Evolutionary conservation across 2,113 vertebrate genomes (phyloP), one percentile per base, ranked within the genome.

Genomic region (Scophthalmus maximus): DNA sequence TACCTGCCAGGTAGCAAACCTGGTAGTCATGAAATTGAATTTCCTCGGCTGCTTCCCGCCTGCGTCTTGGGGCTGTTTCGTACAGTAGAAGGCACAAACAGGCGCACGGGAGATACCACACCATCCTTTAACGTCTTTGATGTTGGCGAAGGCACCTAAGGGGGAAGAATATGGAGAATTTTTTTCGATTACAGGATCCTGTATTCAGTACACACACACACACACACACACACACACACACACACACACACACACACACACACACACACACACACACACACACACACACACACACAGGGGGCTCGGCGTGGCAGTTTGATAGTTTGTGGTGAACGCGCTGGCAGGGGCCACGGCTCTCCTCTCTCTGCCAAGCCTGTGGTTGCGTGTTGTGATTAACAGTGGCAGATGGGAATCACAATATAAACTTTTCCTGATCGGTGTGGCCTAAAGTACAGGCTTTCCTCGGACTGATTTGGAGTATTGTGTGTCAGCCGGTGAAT

Each of bases 51-150:
- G 81, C 87, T 83, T 74, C 73, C 60, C 68, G 78, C 83, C 51
- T 76, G 83, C 68, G 79, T 91, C 89, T 86, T 5, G 85, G 79
- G 88, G 86, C 85, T 78, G 72, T 79, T 86, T 81, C 8, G 71
- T 71, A 87, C 79, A 82, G 74, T 77, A 78, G 50, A 81, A 79
- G 71, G 73, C 68, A 66, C 85, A 76, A 65, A 66, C 85, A 76
- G 83, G 77, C 82, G 25, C 74, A 67, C 68, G 62, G n/a, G 82
- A 91, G 87, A 92, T 88, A 91, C 86, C 88, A 81, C 81, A 44
- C 74, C 81, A 83, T 65, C 84, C 70, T 84, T 85, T 68, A 72
- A 55, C 61, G 73, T 56, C 91, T 93, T 92, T 93, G 91, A 92
- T 90, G 92, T 92, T 47, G 46, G 76, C 55, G 84, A 76, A 14